These are phyloP conservation scores for Phrixothrix hirtus DNA, from an alignment of 2,888 invertebrate genomes.

Conservation along the genomic window DNA sequence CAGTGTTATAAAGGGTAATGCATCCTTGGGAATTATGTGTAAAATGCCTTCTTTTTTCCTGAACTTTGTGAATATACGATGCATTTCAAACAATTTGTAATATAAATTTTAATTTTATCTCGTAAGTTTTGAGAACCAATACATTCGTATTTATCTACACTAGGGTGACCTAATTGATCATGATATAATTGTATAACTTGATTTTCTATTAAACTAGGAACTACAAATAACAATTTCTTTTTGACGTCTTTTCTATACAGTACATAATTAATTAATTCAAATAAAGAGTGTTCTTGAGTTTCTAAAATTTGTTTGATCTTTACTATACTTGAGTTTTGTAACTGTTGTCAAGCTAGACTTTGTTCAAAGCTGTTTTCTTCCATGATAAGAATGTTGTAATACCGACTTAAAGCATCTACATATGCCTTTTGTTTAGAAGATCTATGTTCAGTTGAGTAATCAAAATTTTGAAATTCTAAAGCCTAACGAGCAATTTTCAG, in stretches of 20 bases:
- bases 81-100: too few relatives aligned
- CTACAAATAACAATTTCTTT: not conserved
- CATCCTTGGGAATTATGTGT: too few relatives aligned
- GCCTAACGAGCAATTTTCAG: slow-evolving; percentile 43
- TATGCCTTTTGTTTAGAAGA: not conserved
- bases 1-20: slow-evolving; percentile 37
- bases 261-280: not conserved
- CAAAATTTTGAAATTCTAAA: slow-evolving; percentile 21
- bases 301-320: slow-evolving; percentile 32
- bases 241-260: not conserved
- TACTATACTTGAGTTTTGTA: slow-evolving; percentile 33
- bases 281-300: slow-evolving; percentile 12
- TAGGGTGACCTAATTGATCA: not conserved
- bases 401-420: slow-evolving; percentile 10
- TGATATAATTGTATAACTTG: not conserved
- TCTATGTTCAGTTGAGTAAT: not conserved
- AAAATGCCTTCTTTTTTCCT: slow-evolving; percentile 37
- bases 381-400: not conserved
- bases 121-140: slow-evolving; percentile 1
- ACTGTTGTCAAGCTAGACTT: slow-evolving; percentile 31
- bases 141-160: not conserved
- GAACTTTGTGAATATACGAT: too few relatives aligned
- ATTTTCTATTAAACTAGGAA: not conserved
- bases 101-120: not conserved
- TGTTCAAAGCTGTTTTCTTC: slow-evolving; percentile 32